phyloP scores from a whole-genome alignment of 2,888 invertebrate genomes.

The Hedya salicella region DNA sequence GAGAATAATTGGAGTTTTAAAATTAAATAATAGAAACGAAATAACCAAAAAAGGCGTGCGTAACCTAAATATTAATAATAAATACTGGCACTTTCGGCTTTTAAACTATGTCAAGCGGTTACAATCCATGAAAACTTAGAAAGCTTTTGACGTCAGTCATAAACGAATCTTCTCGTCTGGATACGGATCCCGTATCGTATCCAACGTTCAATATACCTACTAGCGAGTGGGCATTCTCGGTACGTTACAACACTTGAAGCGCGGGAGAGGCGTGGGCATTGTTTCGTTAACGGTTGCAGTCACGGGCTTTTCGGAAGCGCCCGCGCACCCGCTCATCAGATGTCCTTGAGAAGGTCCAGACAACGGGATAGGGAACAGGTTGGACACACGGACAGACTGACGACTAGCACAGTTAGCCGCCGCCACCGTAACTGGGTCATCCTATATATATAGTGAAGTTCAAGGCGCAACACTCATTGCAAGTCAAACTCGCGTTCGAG shows the following conservation, averaged over 20 bases:
- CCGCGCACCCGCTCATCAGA: conserved; percentile 48
- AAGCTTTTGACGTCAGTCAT: no score
- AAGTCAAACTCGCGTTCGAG: conserved; percentile 77
- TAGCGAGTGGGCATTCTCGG: no score
- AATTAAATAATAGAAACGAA: no score
- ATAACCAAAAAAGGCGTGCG: no score
- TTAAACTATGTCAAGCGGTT: no score
- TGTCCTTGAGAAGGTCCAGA: conserved; percentile 66
- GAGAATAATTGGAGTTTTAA: no score
- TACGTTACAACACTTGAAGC: conserved; percentile 14
- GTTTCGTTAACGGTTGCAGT: conserved; percentile 14
- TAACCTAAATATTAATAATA: no score
- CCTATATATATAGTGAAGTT: conserved; percentile 93
- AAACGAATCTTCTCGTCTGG: no score
- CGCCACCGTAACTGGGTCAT: conserved; percentile 90
- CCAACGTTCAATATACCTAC: no score
- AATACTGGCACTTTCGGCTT: no score
- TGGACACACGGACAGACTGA: conserved; percentile 66
- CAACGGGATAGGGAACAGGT: conserved; percentile 74
- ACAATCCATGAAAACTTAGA: no score
- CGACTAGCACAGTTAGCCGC: conserved; percentile 79
- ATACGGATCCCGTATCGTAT: no score
- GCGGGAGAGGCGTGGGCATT: conserved; percentile 24
- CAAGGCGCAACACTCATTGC: conserved; percentile 90
- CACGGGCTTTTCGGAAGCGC: conserved; percentile 28